Percentiles rank a stretch among this genome's conserved stretches.
phyloP scores from a whole-genome alignment of 2,113 vertebrate species.

The Pan troglodytes region DNA sequence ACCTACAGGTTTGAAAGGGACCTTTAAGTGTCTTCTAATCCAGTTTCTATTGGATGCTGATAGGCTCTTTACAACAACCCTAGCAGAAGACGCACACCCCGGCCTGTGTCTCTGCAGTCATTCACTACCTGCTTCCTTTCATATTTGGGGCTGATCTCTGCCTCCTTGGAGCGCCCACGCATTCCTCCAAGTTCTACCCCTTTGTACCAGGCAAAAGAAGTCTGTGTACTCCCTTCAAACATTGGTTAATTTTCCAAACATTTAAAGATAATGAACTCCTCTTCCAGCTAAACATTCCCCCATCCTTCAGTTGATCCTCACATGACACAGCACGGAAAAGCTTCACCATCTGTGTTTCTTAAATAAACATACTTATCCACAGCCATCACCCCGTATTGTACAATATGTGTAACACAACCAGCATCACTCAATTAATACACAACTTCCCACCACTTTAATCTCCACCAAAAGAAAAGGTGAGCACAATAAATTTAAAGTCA shows the following conservation, averaged over 20 bases:
- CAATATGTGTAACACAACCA: constrained; percentile 56
- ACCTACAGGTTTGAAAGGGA: no score
- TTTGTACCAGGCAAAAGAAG: background rate
- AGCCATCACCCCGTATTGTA: no score
- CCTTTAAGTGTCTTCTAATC: background rate
- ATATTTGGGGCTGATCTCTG: background rate
- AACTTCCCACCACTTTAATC: constrained; percentile 41
- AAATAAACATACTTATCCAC: background rate
- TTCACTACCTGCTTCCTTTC: background rate
- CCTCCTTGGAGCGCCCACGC: background rate
- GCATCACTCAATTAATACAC: constrained; percentile 55
- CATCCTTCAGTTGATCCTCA: background rate
- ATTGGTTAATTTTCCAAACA: background rate
- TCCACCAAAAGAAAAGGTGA: constrained; percentile 23
- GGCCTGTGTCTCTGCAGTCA: background rate
- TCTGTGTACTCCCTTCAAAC: background rate
- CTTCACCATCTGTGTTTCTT: background rate
- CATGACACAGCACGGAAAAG: background rate
- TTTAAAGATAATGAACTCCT: background rate
- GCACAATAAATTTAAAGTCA: constrained; percentile 56
- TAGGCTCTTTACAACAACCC: background rate
- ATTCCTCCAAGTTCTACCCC: background rate
- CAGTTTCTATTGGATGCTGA: background rate
- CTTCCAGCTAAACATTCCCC: background rate
- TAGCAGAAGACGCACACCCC: background rate